Evolutionary conservation across 2,797 vertebrate species (phyloP).

Genomic region (Helicolenus hilgendorfi): DNA sequence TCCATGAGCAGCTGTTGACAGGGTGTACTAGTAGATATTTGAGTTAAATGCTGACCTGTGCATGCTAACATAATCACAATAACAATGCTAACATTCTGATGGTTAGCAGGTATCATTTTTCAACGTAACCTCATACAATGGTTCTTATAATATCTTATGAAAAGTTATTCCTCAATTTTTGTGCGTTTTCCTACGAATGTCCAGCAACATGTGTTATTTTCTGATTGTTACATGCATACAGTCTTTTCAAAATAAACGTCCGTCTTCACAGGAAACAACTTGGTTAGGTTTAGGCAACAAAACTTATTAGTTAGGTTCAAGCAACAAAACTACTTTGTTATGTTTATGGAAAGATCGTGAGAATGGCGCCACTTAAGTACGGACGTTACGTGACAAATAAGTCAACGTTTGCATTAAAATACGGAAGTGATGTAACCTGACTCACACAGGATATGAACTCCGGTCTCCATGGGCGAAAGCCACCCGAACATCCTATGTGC

Average conservation of each 20-base stretch:
- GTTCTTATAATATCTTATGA: not conserved
- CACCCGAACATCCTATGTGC: no score
- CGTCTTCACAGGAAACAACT: not conserved
- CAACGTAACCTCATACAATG: not conserved
- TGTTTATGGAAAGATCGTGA: not conserved
- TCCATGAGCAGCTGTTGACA: not conserved
- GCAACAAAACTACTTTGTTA: accelerated
- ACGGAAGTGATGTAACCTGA: not conserved
- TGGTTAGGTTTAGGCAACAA: not conserved
- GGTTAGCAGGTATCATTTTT: not conserved
- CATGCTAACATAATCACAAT: not conserved
- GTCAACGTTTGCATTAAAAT: not conserved
- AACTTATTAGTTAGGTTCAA: accelerated
- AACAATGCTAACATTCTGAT: not conserved
- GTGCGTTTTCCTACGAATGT: accelerated
- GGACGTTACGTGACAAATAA: not conserved
- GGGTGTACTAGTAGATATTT: not conserved
- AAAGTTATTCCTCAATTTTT: not conserved
- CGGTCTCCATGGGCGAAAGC: no score
- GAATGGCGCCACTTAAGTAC: not conserved
- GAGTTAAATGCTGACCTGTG: not conserved
- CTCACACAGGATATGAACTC: not conserved
- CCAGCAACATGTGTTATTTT: no score
- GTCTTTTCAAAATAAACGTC: not conserved
- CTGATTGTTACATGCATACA: no score